These are phyloP conservation scores for Melipona bicolor DNA, from an alignment of 2,888 invertebrate genomes.

Conservation along the genomic window DNA sequence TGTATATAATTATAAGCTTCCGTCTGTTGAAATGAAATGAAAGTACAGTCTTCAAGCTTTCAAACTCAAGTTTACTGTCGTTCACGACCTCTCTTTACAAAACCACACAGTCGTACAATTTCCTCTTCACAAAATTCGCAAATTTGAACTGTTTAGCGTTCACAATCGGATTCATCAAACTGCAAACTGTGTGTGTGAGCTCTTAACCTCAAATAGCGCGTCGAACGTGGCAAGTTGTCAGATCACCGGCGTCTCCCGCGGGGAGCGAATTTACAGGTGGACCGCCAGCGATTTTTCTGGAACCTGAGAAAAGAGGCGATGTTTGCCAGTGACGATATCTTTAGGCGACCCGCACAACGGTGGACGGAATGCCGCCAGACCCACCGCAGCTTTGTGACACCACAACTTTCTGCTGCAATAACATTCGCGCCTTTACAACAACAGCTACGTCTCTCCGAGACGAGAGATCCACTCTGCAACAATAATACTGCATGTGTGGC, in stretches of 20 bases:
- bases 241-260: conserved; percentile 18
- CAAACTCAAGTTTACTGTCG: too few relatives aligned
- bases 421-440: conserved; percentile 77
- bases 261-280: conserved; percentile 42
- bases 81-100: too few relatives aligned
- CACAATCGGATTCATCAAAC: too few relatives aligned
- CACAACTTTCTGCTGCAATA: conserved; percentile 78
- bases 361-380: conserved; percentile 56
- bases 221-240: conserved; percentile 35
- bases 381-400: conserved; percentile 79
- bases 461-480: conserved; percentile 79
- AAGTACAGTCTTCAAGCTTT: too few relatives aligned
- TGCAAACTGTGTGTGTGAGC: too few relatives aligned
- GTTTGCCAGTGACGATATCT: conserved; percentile 51
- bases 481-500: conserved; percentile 82
- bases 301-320: conserved; percentile 27
- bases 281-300: conserved; percentile 24
- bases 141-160: too few relatives aligned
- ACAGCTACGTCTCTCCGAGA: conserved; percentile 70
- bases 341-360: conserved; percentile 53
- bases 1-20: too few relatives aligned
- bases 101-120: too few relatives aligned
- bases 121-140: too few relatives aligned
- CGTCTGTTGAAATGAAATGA: too few relatives aligned
- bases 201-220: background rate